Evolutionary conservation across 2,113 vertebrate genomes (phyloP), one percentile per base, ranked within the genome.

Genomic region (Pelusios castaneus): DNA sequence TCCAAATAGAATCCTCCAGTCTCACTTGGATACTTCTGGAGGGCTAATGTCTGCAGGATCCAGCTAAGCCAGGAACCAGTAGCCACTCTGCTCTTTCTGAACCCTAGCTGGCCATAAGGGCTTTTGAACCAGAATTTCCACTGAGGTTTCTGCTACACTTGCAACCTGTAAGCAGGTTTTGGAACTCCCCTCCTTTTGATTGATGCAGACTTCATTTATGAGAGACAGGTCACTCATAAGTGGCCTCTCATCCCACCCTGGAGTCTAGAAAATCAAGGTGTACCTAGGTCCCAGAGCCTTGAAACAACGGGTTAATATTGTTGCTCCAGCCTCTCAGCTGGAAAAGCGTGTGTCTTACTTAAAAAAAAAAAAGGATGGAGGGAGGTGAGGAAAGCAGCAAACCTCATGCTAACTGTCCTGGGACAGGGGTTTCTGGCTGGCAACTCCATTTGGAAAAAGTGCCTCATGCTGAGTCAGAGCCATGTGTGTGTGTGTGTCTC

Each of bases 381-480:
- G 58, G 6, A 25, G 1, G 21, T 1, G 54, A 0, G 38, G 70
- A 90, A 84, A 31, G 9, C 51, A 87, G 86, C 67, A 91, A 95
- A 90, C 14, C 6, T 79, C 41, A 76, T 45, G 87, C 8, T 52
- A 92, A 10, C 43, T 51, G 94, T 80, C 19, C n/a, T 45, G 86
- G 41, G 41, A 25, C 3, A 58, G 73, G 88, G 34, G 25, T 8
- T 90, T 73, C 81, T 83, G 58, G 80, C 92, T 90, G 91, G 95
- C 91, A 96, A 82, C 82, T 56, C 1, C 2, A 51, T 11, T 63
- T 93, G 97, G 96, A 97, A 97, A 97, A 96, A 95, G 70, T 4
- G 5, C 73, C 89, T 97, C 95, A 89, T 2, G 1, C 45, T 47
- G 47, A 47, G 47, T 94, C 47, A 76, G 88, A 95, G 76, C 19